Evolutionary conservation across 2,113 vertebrate species (phyloP), one percentile per base, ranked within the genome.

Genomic region (Gasterosteus nipponicus): DNA sequence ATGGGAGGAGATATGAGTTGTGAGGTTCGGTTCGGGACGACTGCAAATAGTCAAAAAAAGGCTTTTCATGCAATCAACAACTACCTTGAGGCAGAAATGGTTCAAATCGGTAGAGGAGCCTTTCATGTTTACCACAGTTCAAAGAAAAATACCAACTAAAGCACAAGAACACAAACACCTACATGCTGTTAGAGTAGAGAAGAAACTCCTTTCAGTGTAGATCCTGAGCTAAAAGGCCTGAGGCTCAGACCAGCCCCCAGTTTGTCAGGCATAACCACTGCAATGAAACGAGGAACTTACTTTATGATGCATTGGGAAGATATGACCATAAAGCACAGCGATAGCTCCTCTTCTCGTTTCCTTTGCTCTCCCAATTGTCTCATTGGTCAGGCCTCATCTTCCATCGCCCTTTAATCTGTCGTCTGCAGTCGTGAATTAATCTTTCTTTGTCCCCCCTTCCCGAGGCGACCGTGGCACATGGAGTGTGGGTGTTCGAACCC

Each of bases 51-150:
- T 7, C 26, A 38, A 38, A 38, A 22, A 29, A 19, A 15, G 16
- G n/a, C 22, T 62, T 62, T 73, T 63, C 3, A 73, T 9, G 10
- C 44, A 38, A 10, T 59, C 1, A 71, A 35, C 54, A 61, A 60
- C 15, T 4, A 47, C 16, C 4, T 12, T 31, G 35, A 69, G 14
- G 46, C 39, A 31, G 41, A 58, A 69, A 38, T 62, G 5, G 22
- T 10, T 71, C 18, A 47, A 16, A 22, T 31, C 33, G 42, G 15
- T n/a, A 9, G 18, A n/a, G 46, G 46, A 69, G 14, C 5, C 33
- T 5, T 39, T 39, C 51, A 26, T 53, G 51, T 53, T 53, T 68
- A n/a, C n/a, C n/a, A n/a, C n/a, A n/a, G n/a, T n/a, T n/a, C n/a
- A n/a, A n/a, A n/a, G n/a, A n/a, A 44, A 31, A 58, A 31, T 1